A percentile compares a stretch with the other conserved stretches of the same genome.
These are phyloP conservation scores for Chrysotoxum bicinctum DNA, from an alignment of 2,888 invertebrate genomes.

Conservation along the genomic window DNA sequence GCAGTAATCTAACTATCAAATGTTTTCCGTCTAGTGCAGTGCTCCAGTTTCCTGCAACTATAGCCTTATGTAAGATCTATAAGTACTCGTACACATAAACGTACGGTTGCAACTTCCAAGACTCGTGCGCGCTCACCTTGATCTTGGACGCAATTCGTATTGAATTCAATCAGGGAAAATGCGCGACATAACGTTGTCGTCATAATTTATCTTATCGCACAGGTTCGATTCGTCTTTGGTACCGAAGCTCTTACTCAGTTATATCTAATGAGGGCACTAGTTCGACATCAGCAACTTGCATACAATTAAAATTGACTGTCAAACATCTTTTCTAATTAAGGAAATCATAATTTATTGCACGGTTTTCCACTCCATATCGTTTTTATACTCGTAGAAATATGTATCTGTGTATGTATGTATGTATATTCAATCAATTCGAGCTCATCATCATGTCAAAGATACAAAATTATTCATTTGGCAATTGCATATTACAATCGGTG, in stretches of 20 bases:
- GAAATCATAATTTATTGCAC: slow-evolving; percentile 13
- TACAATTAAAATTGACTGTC: slow-evolving; percentile 39
- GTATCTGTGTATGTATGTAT: not conserved
- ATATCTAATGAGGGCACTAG: not conserved
- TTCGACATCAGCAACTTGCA: not conserved
- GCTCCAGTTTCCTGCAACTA: slow-evolving; percentile 56
- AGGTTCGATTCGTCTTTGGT: not conserved
- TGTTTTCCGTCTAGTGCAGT: slow-evolving; percentile 21
- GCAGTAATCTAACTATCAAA: slow-evolving; percentile 4
- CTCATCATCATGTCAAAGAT: not conserved
- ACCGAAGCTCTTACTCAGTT: not conserved
- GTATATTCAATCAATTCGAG: slow-evolving; percentile 18
- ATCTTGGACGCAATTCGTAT: slow-evolving; percentile 62
- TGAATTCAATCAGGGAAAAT: slow-evolving; percentile 39
- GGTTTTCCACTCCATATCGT: not conserved
- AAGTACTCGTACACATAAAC: not conserved
- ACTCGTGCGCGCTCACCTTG: slow-evolving; percentile 58
- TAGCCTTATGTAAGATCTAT: slow-evolving; percentile 44
- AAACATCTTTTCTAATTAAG: slow-evolving; percentile 39
- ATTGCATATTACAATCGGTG: not conserved
- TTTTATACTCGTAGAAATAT: not conserved
- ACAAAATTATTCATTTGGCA: slow-evolving; percentile 9
- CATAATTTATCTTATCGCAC: slow-evolving; percentile 12
- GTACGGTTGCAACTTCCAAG: slow-evolving; percentile 11
- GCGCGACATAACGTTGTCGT: slow-evolving; percentile 26